A percentile compares a stretch with the other conserved stretches of the same genome.
These are phyloP conservation scores for Girardinus metallicus DNA, from an alignment of 2,797 vertebrate genomes.

Conservation along the genomic window DNA sequence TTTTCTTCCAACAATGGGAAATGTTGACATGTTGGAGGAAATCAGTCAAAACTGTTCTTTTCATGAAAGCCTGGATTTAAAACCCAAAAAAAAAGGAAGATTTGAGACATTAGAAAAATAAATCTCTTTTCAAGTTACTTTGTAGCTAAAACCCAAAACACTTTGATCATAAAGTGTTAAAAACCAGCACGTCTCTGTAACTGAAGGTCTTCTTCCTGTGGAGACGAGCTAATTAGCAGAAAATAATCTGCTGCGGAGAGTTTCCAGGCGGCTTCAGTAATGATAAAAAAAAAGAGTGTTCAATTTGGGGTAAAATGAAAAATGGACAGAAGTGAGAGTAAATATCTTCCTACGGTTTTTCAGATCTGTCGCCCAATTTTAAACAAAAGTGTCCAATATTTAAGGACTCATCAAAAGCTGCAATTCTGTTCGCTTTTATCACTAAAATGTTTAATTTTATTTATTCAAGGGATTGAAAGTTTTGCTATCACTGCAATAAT, in stretches of 20 bases:
- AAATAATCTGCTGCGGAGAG: neutral
- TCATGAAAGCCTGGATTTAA: neutral
- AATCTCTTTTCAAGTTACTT: slow-evolving; percentile 8
- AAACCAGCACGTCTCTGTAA: neutral
- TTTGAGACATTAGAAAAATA: neutral
- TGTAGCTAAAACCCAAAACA: neutral
- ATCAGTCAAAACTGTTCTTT: slow-evolving; percentile 3
- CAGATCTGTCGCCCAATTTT: neutral
- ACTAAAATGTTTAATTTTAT: neutral
- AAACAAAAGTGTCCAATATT: neutral
- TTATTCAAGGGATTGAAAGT: neutral
- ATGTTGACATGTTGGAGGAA: neutral
- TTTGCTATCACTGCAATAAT: neutral
- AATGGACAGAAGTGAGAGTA: neutral
- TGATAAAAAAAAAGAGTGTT: neutral
- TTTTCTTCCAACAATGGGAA: neutral
- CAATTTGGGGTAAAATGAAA: neutral
- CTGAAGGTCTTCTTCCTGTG: neutral
- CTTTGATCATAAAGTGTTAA: neutral
- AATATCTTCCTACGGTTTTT: neutral
- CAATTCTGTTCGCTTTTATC: neutral
- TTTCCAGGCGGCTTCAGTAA: neutral
- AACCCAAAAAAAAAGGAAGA: neutral
- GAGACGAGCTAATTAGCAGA: neutral
- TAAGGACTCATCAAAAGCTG: neutral